A percentile compares a stretch with the other conserved stretches of the same genome.
Conservation (phyloP, 92 coral and sea anemone species). For the Porites evermanni region DNA sequence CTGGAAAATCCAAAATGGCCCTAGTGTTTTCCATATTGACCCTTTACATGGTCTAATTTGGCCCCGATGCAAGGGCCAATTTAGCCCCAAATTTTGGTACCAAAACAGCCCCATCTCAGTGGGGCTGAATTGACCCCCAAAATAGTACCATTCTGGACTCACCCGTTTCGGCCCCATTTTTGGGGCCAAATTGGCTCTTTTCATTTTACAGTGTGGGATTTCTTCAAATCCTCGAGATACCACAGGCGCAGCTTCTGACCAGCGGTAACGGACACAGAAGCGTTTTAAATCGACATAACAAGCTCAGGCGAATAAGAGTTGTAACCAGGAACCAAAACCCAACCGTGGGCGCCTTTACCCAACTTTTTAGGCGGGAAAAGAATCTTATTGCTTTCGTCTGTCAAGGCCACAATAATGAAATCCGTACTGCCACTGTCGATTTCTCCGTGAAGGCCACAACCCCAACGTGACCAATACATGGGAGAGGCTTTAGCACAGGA, state of each 20-base stretch:
- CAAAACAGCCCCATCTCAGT: too few species aligned
- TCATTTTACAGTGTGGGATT: too few species aligned
- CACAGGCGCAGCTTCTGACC: constrained; percentile 14
- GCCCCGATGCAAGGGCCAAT: too few species aligned
- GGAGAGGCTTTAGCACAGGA: not conserved
- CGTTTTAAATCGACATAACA: not conserved
- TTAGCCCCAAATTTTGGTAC: too few species aligned
- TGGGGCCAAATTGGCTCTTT: too few species aligned
- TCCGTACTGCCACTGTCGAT: not conserved
- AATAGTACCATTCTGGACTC: too few species aligned
- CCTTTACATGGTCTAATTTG: too few species aligned
- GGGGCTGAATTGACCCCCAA: too few species aligned
- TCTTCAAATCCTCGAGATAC: constrained; percentile 1
- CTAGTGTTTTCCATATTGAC: too few species aligned
- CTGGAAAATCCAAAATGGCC: too few species aligned
- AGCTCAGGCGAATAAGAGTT: not conserved
- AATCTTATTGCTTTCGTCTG: not conserved
- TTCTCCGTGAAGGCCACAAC: not conserved
- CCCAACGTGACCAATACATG: constrained; percentile 9
- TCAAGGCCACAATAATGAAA: not conserved
- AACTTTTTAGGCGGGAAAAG: not conserved
- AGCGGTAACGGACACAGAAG: not conserved
- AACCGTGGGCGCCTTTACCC: not conserved
- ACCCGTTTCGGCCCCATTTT: too few species aligned
- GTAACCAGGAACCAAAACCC: constrained; percentile 1